Evolutionary conservation across 2,888 invertebrate genomes (phyloP), one percentile per base, ranked within the genome.

Genomic region (Neelides folsomi): DNA sequence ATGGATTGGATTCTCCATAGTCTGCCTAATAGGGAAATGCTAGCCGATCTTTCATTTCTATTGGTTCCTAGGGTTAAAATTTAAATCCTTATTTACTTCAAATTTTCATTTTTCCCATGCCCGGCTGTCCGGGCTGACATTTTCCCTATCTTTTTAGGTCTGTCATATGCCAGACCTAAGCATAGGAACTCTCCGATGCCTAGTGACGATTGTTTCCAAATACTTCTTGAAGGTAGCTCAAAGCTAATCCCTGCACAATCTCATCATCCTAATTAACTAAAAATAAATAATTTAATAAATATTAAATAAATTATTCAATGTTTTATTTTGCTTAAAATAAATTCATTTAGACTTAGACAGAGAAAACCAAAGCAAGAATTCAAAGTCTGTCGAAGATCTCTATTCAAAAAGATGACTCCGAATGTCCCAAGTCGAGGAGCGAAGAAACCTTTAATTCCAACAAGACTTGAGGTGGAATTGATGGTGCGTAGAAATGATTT

Each of bases 171-270:
- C n/a, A n/a, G n/a, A n/a, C n/a, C n/a, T n/a, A n/a, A n/a, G n/a
- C n/a, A n/a, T n/a, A n/a, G n/a, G n/a, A n/a, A n/a, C n/a, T n/a
- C n/a, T n/a, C n/a, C n/a, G n/a, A n/a, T n/a, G n/a, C n/a, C n/a
- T n/a, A n/a, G n/a, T n/a, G n/a, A 27, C 7, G 70, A 71, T 43
- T 78, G 78, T 65, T 75, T 68, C 66, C 67, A 69, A 40, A 69
- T 67, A 58, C 68, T 76, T 10, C 63, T 67, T 12, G 66, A 67
- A 63, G 70, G 71, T 71, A 64, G 52, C 49, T 42, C 8, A 50
- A 16, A 15, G n/a, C 18, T 35, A 20, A 20, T 27, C 6, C 18
- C 19, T 18, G 7, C 41, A 18, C n/a, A 34, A 35, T 34, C 15
- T 15, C 40, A 34, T 10, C 27, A 27, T 27, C 7, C 27, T 27